phyloP scores from a whole-genome alignment of 2,888 invertebrate species.

The Panzeria rudis region DNA sequence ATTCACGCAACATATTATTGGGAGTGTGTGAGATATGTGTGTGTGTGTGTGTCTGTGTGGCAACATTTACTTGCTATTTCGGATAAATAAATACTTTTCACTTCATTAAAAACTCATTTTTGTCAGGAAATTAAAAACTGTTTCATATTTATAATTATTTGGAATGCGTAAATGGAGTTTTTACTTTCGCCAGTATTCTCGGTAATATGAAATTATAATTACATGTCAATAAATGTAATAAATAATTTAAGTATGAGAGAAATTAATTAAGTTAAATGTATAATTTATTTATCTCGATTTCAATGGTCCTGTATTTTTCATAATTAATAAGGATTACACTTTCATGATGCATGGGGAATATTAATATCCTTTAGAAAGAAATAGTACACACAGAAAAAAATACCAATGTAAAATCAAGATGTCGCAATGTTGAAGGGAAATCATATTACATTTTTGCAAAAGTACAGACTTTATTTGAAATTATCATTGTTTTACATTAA shows the following conservation, averaged over 20 bases:
- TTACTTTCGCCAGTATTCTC: neutral
- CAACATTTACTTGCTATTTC: constrained; percentile 37
- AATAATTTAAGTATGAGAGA: neutral
- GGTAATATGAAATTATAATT: constrained; percentile 43
- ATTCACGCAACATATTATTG: constrained; percentile 46
- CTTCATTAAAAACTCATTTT: constrained; percentile 82
- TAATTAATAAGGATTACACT: constrained; percentile 25
- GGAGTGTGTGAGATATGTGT: neutral
- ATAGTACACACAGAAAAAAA: too few species aligned
- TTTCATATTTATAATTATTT: constrained; percentile 46
- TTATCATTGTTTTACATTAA: too few species aligned
- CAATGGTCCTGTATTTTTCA: neutral
- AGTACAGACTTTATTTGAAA: too few species aligned
- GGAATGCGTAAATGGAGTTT: neutral
- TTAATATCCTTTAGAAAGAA: neutral
- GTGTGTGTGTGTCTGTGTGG: constrained; percentile 3
- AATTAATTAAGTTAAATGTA: constrained; percentile 18
- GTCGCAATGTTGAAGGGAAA: too few species aligned
- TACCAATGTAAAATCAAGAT: too few species aligned
- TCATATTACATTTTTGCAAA: too few species aligned
- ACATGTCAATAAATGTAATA: constrained; percentile 26
- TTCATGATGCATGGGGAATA: neutral
- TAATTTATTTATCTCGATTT: constrained; percentile 31
- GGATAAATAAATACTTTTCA: constrained; percentile 58
- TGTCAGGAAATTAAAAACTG: constrained; percentile 80